Percentiles rank a stretch among this genome's conserved stretches.
Conservation (phyloP, 2,113 vertebrate species). For the Acrocephalus arundinaceus region DNA sequence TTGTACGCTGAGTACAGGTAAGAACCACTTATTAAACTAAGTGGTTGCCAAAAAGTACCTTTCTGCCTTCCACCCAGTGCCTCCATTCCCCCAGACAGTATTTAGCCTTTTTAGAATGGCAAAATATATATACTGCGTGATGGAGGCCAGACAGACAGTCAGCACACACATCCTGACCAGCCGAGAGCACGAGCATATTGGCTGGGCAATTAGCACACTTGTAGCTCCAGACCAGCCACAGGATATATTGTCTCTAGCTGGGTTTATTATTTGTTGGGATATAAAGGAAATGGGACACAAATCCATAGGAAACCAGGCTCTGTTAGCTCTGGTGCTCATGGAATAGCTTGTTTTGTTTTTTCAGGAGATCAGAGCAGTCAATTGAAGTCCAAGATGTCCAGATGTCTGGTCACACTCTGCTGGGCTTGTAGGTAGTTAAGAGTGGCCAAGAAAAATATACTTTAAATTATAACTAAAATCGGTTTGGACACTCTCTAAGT, state of each 20-base stretch:
- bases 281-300: conserved; percentile 65
- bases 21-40: background rate
- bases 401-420: conserved; percentile 66
- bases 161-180: conserved; percentile 42
- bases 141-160: conserved; percentile 30
- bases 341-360: conserved; percentile 60
- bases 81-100: background rate
- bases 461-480: conserved; percentile 36
- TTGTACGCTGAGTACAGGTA: background rate
- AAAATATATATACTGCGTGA: background rate
- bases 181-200: background rate
- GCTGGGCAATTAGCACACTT: conserved; percentile 11
- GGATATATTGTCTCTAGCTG: conserved; percentile 62
- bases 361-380: conserved; percentile 58
- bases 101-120: background rate
- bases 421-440: conserved; percentile 47
- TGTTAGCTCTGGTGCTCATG: conserved; percentile 45
- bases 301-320: conserved; percentile 57
- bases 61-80: background rate
- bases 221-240: conserved; percentile 25
- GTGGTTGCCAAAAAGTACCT: background rate
- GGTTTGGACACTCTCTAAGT: background rate
- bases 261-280: conserved; percentile 61
- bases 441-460: conserved; percentile 62
- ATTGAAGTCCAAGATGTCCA: conserved; percentile 66